phyloP scores from a whole-genome alignment of 2,113 vertebrate genomes.

The Hippocampus zosterae region DNA sequence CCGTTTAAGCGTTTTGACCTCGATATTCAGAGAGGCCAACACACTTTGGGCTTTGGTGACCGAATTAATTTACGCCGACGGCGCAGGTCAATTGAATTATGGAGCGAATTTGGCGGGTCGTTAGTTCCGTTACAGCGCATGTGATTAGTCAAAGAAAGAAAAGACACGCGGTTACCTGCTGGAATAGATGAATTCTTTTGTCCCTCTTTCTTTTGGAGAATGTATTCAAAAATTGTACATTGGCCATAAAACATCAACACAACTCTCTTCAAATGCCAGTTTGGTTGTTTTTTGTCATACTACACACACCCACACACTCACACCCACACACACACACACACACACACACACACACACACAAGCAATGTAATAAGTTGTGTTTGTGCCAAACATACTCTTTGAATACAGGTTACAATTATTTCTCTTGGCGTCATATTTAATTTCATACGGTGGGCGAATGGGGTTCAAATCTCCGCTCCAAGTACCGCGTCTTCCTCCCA shows the following conservation, averaged over 20 bases:
- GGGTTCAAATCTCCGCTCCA: too few species aligned
- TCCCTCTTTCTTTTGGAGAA: not conserved
- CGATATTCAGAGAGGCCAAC: conserved; percentile 14
- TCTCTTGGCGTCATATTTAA: too few species aligned
- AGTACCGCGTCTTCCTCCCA: too few species aligned
- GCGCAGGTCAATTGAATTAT: conserved; percentile 4
- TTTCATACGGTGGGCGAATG: too few species aligned
- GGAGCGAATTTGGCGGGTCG: conserved; percentile 1
- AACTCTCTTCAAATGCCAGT: not conserved
- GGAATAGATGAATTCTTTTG: not conserved
- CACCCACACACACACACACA: too few species aligned
- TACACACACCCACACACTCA: too few species aligned
- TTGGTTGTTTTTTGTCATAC: too few species aligned
- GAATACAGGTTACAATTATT: too few species aligned
- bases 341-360: too few species aligned
- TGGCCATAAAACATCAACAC: not conserved
- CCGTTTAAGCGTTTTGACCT: conserved; percentile 27
- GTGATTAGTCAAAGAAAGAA: conserved; percentile 2
- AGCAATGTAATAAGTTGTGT: too few species aligned
- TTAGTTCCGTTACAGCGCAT: too few species aligned
- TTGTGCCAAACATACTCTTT: too few species aligned
- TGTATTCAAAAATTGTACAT: not conserved
- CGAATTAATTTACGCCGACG: conserved; percentile 28
- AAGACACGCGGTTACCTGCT: not conserved
- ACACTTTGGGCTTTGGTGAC: conserved; percentile 13